phyloP scores from a whole-genome alignment of 2,888 invertebrate genomes.

The Muscina levida region DNA sequence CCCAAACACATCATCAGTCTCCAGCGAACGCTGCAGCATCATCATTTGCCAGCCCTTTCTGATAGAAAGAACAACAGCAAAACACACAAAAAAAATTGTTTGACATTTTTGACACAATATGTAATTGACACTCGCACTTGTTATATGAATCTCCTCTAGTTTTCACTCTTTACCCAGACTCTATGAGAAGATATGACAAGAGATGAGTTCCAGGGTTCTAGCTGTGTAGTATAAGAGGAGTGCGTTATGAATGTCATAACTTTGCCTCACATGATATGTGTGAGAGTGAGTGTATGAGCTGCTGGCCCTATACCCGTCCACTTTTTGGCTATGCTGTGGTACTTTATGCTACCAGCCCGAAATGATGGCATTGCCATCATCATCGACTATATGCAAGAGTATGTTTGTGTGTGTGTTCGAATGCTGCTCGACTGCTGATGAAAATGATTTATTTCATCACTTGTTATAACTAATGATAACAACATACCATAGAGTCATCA shows the following conservation, averaged over 20 bases:
- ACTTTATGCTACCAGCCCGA: neutral
- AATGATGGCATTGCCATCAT: constrained; percentile 3
- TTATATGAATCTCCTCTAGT: constrained; percentile 31
- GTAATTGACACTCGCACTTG: constrained; percentile 77
- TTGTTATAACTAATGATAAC: constrained; percentile 68
- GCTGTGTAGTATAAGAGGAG: constrained; percentile 12
- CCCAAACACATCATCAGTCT: neutral
- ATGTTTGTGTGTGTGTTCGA: constrained; percentile 21
- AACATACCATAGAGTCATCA: constrained; percentile 45
- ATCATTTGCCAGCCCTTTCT: constrained; percentile 45
- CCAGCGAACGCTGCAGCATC: neutral
- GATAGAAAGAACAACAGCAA: constrained; percentile 20
- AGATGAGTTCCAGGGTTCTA: neutral
- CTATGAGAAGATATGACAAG: neutral
- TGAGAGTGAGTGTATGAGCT: neutral
- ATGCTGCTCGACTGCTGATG: constrained; percentile 43
- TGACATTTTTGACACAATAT: constrained; percentile 77
- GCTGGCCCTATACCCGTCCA: neutral
- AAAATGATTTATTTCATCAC: constrained; percentile 78
- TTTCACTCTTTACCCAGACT: neutral
- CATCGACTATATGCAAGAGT: constrained; percentile 2
- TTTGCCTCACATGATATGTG: constrained; percentile 7
- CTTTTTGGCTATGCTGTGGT: neutral
- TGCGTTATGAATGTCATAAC: constrained; percentile 50
- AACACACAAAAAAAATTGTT: constrained; percentile 60